Evolutionary conservation across 2,113 vertebrate species (phyloP).

Genomic region (Vicugna pacos): DNA sequence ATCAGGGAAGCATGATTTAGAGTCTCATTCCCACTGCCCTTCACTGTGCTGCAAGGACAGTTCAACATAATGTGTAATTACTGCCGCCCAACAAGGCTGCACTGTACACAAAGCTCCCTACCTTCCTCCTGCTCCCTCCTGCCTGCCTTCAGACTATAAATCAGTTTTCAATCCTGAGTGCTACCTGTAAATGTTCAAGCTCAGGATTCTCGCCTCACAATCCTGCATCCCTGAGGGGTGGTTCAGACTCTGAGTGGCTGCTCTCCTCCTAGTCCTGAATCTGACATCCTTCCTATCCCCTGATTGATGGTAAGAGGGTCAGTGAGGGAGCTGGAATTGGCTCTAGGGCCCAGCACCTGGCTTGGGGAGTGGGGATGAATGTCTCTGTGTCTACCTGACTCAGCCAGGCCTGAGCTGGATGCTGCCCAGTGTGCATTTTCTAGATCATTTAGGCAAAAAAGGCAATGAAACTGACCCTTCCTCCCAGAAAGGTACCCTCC

Average conservation of each 20-base stretch:
- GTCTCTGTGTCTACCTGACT: neutral
- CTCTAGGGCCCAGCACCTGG: neutral
- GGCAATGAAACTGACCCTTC: neutral
- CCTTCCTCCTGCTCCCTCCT: conserved; percentile 47
- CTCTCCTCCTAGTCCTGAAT: neutral
- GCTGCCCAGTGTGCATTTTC: neutral
- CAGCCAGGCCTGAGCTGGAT: neutral
- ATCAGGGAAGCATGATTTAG: conserved; percentile 66
- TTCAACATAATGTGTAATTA: conserved; percentile 66
- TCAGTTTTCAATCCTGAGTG: conserved; percentile 79
- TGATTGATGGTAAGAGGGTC: neutral
- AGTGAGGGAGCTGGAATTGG: neutral
- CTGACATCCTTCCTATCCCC: neutral
- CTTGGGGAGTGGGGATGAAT: neutral
- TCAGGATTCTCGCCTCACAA: conserved; percentile 54
- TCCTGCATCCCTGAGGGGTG: conserved; percentile 69
- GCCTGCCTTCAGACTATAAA: conserved; percentile 76
- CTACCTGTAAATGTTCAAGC: conserved; percentile 76
- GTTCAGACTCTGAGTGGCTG: neutral
- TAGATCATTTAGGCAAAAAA: neutral
- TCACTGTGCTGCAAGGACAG: conserved; percentile 78
- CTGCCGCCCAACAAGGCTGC: conserved; percentile 37
- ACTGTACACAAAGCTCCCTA: conserved; percentile 66
- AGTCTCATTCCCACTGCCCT: conserved; percentile 82
- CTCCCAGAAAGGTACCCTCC: neutral